Conservation (phyloP, 2,113 vertebrate genomes). For the Tragelaphus buxtoni region DNA sequence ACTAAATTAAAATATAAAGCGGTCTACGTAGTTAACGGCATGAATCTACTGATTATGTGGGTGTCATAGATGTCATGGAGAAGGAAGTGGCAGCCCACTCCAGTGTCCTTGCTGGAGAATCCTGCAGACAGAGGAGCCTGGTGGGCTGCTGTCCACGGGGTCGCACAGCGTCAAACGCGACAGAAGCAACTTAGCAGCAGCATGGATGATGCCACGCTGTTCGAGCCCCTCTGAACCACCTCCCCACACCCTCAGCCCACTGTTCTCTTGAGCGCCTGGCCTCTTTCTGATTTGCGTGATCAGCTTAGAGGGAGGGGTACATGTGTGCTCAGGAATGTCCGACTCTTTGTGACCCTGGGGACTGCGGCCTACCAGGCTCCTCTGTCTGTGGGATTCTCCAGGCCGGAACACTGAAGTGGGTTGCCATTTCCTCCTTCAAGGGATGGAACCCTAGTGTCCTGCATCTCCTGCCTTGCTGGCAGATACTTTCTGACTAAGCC, state of each 20-base stretch:
- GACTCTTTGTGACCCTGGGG: neutral
- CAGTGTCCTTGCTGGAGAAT: neutral
- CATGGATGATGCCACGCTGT: accelerated
- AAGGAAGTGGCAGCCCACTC: neutral
- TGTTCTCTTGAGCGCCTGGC: neutral
- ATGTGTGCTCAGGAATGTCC: neutral
- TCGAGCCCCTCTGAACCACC: neutral
- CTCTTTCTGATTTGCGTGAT: neutral
- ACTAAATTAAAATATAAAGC: neutral
- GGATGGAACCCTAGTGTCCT: neutral
- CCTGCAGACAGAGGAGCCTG: neutral
- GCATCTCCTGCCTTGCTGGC: neutral
- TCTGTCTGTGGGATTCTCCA: neutral
- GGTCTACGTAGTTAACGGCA: accelerated
- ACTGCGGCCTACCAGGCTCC: neutral
- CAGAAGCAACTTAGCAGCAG: neutral
- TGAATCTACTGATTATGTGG: neutral
- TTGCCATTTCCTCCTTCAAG: neutral
- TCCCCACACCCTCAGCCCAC: accelerated
- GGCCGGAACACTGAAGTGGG: neutral
- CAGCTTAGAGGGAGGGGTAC: neutral
- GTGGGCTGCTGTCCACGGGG: neutral
- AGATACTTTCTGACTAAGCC: neutral
- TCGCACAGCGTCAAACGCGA: accelerated
- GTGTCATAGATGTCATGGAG: neutral